Conservation (phyloP, 2,888 invertebrate species). For the Zhengitettix transpicula region DNA sequence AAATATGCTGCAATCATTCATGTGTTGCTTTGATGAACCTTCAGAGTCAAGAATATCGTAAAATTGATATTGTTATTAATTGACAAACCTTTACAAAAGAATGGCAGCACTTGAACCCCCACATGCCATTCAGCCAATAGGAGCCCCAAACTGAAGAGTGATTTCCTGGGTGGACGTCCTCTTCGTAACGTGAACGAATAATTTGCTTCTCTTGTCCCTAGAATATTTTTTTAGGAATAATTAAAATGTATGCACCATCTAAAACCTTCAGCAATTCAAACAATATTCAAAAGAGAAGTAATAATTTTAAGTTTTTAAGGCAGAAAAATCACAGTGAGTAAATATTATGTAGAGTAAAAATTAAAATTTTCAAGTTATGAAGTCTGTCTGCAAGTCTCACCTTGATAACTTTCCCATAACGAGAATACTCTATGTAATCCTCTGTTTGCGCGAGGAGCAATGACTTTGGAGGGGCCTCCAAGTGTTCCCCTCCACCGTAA, state of each 20-base stretch:
- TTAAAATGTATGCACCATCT: not conserved
- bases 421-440: constrained; percentile 86
- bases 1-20: too few relatives aligned
- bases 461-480: constrained; percentile 75
- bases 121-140: constrained; percentile 78
- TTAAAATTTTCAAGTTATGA: not conserved
- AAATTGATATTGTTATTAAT: not conserved
- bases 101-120: constrained; percentile 96
- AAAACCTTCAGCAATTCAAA: too few relatives aligned
- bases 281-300: too few relatives aligned
- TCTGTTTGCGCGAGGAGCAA: constrained; percentile 87
- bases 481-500: constrained; percentile 90
- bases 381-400: constrained; percentile 26
- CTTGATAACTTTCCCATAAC: constrained; percentile 64
- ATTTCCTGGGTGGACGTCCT: constrained; percentile 82
- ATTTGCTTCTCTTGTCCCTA: constrained; percentile 74
- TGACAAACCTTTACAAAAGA: constrained; percentile 56
- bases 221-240: not conserved
- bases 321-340: too few relatives aligned
- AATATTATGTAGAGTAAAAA: not conserved
- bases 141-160: constrained; percentile 94
- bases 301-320: too few relatives aligned
- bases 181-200: constrained; percentile 81
- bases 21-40: too few relatives aligned
- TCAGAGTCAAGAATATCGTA: too few relatives aligned